Percentiles rank a stretch among this genome's conserved stretches.
These are phyloP conservation scores for Hirtodrosophila confusa DNA, from an alignment of 2,888 invertebrate genomes.

Conservation along the genomic window DNA sequence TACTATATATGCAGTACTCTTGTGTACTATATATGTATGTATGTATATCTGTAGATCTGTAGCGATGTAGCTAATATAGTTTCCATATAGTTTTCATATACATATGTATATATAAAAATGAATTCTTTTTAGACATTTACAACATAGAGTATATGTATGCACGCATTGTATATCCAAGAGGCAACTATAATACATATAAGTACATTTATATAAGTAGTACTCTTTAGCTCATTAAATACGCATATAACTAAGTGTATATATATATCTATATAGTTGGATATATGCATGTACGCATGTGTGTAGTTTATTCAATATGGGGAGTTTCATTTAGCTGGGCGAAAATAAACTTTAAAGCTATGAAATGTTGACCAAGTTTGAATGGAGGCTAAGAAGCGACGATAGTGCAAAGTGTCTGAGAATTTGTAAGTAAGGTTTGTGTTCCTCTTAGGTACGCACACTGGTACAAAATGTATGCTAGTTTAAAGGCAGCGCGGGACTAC, in stretches of 20 bases:
- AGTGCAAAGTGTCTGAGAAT: constrained; percentile 51
- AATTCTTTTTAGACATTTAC: constrained; percentile 58
- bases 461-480: constrained; percentile 71
- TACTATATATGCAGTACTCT: constrained; percentile 24
- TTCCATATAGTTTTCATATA: constrained; percentile 43
- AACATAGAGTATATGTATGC: constrained; percentile 43
- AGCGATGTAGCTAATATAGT: constrained; percentile 46
- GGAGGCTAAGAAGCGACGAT: constrained; percentile 56
- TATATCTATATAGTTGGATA: constrained; percentile 7
- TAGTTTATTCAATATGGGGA: constrained; percentile 6
- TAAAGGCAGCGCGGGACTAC: constrained; percentile 72
- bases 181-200: constrained; percentile 63
- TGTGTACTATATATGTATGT: constrained; percentile 45
- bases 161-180: constrained; percentile 44
- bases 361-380: constrained; percentile 32
- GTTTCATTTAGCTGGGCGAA: constrained; percentile 30
- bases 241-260: constrained; percentile 37
- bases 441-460: constrained; percentile 71
- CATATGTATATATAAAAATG: constrained; percentile 51
- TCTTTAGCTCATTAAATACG: constrained; percentile 41
- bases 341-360: constrained; percentile 48
- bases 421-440: constrained; percentile 43
- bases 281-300: constrained; percentile 17
- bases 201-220: constrained; percentile 51
- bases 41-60: constrained; percentile 59